phyloP scores from a whole-genome alignment of 1,140 invertebrate species.

The Sitophilus oryzae region DNA sequence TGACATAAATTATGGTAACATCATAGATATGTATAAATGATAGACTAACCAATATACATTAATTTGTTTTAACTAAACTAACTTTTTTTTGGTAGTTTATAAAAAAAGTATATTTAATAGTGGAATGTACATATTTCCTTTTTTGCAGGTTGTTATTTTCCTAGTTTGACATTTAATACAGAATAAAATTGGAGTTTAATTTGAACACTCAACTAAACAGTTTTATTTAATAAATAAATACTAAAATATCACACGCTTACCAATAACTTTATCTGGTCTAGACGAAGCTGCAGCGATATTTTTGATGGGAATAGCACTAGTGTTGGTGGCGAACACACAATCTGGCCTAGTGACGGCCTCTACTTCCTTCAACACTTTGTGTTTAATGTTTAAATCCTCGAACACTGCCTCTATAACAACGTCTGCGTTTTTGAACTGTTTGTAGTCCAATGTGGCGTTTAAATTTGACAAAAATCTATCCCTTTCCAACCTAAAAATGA shows the following conservation, averaged over 20 bases:
- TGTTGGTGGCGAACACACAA: constrained; percentile 96
- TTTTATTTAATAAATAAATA: constrained; percentile 14
- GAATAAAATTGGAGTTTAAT: no score
- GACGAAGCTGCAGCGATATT: constrained; percentile 90
- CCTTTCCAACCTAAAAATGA: constrained; percentile 59
- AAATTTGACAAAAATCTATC: constrained; percentile 78
- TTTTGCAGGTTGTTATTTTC: no score
- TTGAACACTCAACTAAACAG: no score
- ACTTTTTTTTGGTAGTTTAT: no score
- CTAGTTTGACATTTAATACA: no score
- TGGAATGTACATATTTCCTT: no score
- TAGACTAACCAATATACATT: no score
- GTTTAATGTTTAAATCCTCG: constrained; percentile 94
- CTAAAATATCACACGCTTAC: no score
- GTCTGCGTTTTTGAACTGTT: constrained; percentile 82
- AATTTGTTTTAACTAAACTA: no score
- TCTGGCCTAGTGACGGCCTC: constrained; percentile 81
- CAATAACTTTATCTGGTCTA: constrained; percentile 86
- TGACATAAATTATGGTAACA: no score
- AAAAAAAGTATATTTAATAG: neutral
- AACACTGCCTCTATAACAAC: constrained; percentile 99
- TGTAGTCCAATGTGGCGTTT: constrained; percentile 74
- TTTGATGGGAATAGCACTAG: constrained; percentile 93
- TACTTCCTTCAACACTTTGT: constrained; percentile 94
- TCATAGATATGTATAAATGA: no score